Conservation (phyloP, 2,888 invertebrate species). For the Cheilosia urbana region DNA sequence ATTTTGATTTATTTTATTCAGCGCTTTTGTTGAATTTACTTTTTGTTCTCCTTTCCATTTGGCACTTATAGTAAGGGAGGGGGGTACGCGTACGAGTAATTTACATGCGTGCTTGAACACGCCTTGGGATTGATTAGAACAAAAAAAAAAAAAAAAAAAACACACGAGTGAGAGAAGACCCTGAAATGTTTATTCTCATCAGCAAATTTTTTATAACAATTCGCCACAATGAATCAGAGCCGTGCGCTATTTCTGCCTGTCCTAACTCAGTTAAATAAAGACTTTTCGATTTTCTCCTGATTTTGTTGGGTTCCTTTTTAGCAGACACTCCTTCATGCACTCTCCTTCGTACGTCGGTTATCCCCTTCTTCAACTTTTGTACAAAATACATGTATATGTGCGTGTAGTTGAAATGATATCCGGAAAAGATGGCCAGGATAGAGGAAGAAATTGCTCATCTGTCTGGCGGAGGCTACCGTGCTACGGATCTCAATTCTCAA, state of each 20-base stretch:
- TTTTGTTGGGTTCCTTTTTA: not conserved
- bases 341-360: not conserved
- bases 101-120: constrained; percentile 62
- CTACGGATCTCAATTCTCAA: constrained; percentile 4
- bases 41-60: not conserved
- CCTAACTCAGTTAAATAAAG: constrained; percentile 48
- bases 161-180: constrained; percentile 18
- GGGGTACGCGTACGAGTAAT: constrained; percentile 25
- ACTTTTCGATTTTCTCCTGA: constrained; percentile 6
- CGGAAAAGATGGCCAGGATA: not conserved
- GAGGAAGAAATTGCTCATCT: constrained; percentile 4
- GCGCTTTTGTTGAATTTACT: constrained; percentile 26
- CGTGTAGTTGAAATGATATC: not conserved
- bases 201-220: constrained; percentile 5
- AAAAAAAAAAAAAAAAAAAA: not conserved
- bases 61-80: not conserved
- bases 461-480: not conserved
- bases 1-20: constrained; percentile 64
- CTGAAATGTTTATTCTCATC: constrained; percentile 24
- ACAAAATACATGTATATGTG: not conserved
- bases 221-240: constrained; percentile 44
- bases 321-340: not conserved
- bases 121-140: constrained; percentile 52
- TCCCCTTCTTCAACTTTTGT: not conserved
- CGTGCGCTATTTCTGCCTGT: constrained; percentile 10